These are phyloP conservation scores for Xenopus petersii DNA, from an alignment of 2,797 vertebrate genomes.

Conservation along the genomic window DNA sequence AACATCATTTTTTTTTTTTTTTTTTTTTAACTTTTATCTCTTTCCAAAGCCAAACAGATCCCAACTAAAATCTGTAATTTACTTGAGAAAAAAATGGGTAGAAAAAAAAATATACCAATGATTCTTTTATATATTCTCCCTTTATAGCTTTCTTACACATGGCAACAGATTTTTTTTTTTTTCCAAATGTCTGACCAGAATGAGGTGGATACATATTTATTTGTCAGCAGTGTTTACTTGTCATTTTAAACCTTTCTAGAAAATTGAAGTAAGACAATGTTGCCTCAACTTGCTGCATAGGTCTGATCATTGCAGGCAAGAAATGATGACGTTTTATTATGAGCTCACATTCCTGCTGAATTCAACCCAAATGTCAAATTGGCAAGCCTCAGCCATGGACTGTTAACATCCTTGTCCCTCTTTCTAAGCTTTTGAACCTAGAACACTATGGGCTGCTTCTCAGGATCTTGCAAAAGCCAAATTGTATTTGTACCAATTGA, in stretches of 20 bases:
- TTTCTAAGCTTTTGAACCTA: background rate
- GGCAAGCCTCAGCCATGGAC: background rate
- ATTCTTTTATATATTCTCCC: slow-evolving; percentile 52
- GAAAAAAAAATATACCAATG: slow-evolving; percentile 43
- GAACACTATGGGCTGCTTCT: background rate
- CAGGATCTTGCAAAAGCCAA: background rate
- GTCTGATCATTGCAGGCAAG: slow-evolving; percentile 50
- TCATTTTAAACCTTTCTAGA: slow-evolving; percentile 30
- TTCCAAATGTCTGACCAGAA: slow-evolving; percentile 22
- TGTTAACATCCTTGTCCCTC: background rate
- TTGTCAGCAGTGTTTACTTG: slow-evolving; percentile 33
- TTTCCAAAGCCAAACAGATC: slow-evolving; percentile 43
- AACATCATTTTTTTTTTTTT: slow-evolving; percentile 20
- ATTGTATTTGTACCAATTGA: background rate
- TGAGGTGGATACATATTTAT: background rate
- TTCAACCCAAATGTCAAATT: no score
- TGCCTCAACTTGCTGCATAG: slow-evolving; percentile 56
- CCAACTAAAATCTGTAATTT: slow-evolving; percentile 55
- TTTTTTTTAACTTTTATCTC: slow-evolving; percentile 26
- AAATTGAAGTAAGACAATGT: slow-evolving; percentile 53
- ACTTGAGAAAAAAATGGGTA: slow-evolving; percentile 25
- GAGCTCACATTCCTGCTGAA: background rate
- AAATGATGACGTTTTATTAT: background rate
- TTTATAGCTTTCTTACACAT: slow-evolving; percentile 44
- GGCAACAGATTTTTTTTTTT: slow-evolving; percentile 45